Percentiles rank a stretch among this genome's conserved stretches.
Conservation (phyloP, 2,113 vertebrate species). For the Procavia capensis region DNA sequence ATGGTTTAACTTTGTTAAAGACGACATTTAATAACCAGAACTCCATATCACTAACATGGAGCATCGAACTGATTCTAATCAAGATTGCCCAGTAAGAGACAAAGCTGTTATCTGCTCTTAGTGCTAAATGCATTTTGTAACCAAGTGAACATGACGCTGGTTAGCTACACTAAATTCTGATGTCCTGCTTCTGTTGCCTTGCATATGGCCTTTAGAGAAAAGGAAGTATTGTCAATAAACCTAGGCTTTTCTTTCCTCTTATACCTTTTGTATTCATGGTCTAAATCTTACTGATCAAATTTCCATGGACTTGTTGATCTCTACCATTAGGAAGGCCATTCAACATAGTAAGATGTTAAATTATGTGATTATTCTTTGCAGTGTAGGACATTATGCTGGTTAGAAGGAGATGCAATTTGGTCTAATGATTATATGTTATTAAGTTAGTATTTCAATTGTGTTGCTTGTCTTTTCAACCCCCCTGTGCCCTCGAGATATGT, state of each 20-base stretch:
- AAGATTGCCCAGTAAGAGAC: not conserved
- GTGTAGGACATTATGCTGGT: constrained; percentile 49
- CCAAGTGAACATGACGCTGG: not conserved
- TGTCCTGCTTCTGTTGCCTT: not conserved
- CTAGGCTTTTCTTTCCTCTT: not conserved
- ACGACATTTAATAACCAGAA: not conserved
- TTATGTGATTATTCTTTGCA: constrained; percentile 34
- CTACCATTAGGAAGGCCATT: not conserved
- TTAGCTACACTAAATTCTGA: not conserved
- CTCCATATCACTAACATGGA: not conserved
- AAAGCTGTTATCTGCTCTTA: not conserved
- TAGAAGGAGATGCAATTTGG: constrained; percentile 66
- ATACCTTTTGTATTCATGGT: not conserved
- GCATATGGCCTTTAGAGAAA: not conserved
- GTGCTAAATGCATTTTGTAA: not conserved
- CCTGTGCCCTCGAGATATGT: constrained; percentile 64
- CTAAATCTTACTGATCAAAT: not conserved
- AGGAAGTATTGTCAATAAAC: not conserved
- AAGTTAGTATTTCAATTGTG: constrained; percentile 82
- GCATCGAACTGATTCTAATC: not conserved
- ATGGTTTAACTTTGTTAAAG: not conserved
- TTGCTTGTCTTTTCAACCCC: constrained; percentile 75
- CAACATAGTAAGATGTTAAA: constrained; percentile 12
- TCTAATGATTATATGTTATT: constrained; percentile 82
- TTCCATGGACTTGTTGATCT: not conserved